A percentile compares a stretch with the other conserved stretches of the same genome.
phyloP scores from a whole-genome alignment of 2,888 invertebrate species.

The Andrena flavipes region DNA sequence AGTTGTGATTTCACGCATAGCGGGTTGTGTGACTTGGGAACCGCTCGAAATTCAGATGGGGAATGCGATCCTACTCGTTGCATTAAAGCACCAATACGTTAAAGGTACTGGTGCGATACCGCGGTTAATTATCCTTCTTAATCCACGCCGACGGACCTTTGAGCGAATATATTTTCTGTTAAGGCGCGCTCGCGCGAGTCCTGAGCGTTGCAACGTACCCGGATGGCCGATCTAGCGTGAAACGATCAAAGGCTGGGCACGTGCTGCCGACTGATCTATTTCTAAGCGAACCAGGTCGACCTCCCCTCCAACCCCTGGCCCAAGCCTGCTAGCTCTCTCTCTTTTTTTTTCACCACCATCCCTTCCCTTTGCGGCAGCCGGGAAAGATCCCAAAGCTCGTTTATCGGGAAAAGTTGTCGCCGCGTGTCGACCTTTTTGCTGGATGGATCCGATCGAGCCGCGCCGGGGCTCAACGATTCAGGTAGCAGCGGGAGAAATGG shows the following conservation, averaged over 20 bases:
- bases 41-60: not conserved
- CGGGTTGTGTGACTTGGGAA: too few relatives aligned
- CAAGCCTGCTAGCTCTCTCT: conserved; percentile 3
- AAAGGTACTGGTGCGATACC: too few relatives aligned
- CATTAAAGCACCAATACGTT: too few relatives aligned
- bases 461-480: not conserved
- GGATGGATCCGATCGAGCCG: not conserved
- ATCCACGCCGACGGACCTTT: too few relatives aligned
- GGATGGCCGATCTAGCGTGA: conserved; percentile 74
- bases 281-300: conserved; percentile 51
- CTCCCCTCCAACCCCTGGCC: conserved; percentile 34
- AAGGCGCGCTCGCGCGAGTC: not conserved
- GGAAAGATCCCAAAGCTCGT: conserved; percentile 39
- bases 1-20: conserved; percentile 1
- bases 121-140: too few relatives aligned
- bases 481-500: not conserved
- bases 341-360: conserved; percentile 4
- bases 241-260: conserved; percentile 77
- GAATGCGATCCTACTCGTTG: too few relatives aligned
- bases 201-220: conserved; percentile 1
- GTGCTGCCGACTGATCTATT: conserved; percentile 67
- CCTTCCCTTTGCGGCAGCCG: conserved; percentile 13
- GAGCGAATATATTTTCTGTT: too few relatives aligned
- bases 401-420: conserved; percentile 43
- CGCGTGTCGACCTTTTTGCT: conserved; percentile 14